Evolutionary conservation across 2,113 vertebrate genomes (phyloP).

Genomic region (Myrmecobius fasciatus): DNA sequence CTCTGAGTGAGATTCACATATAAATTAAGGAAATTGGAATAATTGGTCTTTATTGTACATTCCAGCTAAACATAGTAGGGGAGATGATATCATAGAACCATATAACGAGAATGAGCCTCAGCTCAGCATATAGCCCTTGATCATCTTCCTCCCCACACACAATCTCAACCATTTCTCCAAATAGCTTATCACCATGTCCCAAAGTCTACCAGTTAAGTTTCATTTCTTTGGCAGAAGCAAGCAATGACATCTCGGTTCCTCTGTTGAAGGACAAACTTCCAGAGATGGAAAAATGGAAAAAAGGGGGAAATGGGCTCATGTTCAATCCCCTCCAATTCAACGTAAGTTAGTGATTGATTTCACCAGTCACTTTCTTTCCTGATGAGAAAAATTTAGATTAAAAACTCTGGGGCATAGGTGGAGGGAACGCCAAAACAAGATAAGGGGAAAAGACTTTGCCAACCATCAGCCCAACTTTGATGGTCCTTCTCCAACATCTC

Average conservation of each 20-base stretch:
- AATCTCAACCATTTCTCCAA: not conserved
- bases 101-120: not conserved
- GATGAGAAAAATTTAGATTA: not conserved
- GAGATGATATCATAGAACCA: not conserved
- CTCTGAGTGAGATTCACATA: not conserved
- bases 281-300: no score
- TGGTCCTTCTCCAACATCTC: not conserved
- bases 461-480: not conserved
- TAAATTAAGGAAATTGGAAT: not conserved
- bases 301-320: not conserved
- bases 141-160: not conserved
- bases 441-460: not conserved
- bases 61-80: not conserved
- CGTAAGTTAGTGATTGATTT: not conserved
- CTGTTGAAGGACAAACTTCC: not conserved
- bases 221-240: not conserved
- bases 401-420: not conserved
- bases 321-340: not conserved
- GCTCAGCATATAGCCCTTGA: not conserved
- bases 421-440: not conserved
- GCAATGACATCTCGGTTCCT: not conserved
- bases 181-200: not conserved
- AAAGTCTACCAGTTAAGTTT: not conserved
- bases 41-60: not conserved
- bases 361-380: not conserved